These are phyloP conservation scores for Papilio glaucus DNA, from an alignment of 1,140 invertebrate species.

Conservation along the genomic window DNA sequence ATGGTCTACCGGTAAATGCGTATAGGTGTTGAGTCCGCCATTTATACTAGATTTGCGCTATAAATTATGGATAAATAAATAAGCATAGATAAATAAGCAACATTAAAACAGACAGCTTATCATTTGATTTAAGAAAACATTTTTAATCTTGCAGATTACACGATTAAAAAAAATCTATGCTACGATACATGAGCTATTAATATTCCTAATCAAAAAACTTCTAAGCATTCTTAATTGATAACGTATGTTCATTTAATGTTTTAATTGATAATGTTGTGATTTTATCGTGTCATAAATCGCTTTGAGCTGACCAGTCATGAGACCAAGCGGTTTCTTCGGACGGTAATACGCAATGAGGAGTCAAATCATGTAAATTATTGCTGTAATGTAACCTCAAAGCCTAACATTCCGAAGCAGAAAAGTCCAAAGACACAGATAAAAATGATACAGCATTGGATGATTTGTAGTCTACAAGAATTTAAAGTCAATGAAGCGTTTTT, in stretches of 20 bases:
- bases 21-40: too few relatives aligned
- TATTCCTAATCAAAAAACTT: background rate
- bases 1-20: too few relatives aligned
- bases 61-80: too few relatives aligned
- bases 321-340: background rate
- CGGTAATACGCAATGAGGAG: too few relatives aligned
- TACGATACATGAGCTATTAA: background rate
- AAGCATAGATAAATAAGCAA: background rate
- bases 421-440: too few relatives aligned
- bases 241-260: constrained; percentile 4
- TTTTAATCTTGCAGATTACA: constrained; percentile 4
- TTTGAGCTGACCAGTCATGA: background rate
- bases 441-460: too few relatives aligned
- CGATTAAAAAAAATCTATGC: constrained; percentile 18
- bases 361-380: too few relatives aligned
- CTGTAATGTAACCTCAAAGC: too few relatives aligned
- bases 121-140: constrained; percentile 3
- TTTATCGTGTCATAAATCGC: background rate
- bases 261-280: background rate
- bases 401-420: too few relatives aligned
- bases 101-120: background rate
- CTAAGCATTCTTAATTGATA: constrained; percentile 11
- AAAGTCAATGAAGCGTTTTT: too few relatives aligned
- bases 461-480: too few relatives aligned
- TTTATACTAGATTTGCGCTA: too few relatives aligned